phyloP scores from a whole-genome alignment of 2,797 vertebrate species.

The Diglossa cyanea region DNA sequence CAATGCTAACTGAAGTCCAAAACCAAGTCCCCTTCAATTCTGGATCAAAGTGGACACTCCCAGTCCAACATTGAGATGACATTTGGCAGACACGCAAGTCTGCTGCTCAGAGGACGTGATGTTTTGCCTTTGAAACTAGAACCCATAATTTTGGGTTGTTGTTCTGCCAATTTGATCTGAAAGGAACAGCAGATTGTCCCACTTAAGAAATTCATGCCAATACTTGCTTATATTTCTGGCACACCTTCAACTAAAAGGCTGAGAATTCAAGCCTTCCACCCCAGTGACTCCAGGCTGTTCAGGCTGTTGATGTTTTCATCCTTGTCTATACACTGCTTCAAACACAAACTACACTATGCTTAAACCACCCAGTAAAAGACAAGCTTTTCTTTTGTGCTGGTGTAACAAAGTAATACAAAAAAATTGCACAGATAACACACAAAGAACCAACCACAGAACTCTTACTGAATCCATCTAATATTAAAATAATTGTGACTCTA shows the following conservation, averaged over 20 bases:
- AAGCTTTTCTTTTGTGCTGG: neutral
- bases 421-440: neutral
- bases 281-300: neutral
- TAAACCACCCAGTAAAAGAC: neutral
- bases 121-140: neutral
- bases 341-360: neutral
- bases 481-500: neutral
- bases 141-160: neutral
- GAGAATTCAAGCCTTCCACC: slow-evolving; percentile 14
- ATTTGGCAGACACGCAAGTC: neutral
- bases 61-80: neutral
- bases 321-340: neutral
- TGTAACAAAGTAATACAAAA: neutral
- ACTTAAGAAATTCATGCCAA: slow-evolving; percentile 6
- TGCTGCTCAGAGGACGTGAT: neutral
- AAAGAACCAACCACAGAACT: neutral
- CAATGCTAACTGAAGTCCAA: neutral
- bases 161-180: neutral
- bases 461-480: neutral
- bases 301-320: neutral
- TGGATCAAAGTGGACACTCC: neutral
- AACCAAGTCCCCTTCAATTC: neutral
- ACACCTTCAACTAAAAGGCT: neutral
- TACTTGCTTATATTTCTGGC: neutral
- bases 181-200: slow-evolving; percentile 8